These are phyloP conservation scores for Actenoides hombroni DNA, from an alignment of 2,113 vertebrate genomes.

Conservation along the genomic window DNA sequence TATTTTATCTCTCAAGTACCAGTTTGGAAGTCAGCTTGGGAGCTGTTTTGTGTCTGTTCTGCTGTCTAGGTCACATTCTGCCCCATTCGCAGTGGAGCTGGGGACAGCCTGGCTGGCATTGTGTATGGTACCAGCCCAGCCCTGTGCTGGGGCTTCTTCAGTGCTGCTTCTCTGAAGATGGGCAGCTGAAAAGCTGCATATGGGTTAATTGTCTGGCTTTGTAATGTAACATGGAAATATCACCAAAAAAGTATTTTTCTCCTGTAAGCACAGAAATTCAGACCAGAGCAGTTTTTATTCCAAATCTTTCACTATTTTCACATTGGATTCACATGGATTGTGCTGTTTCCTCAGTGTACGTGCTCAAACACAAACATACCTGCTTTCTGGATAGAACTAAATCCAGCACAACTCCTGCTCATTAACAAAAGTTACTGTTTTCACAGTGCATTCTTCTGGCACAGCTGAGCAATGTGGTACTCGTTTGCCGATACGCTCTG, in stretches of 20 bases:
- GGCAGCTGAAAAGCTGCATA: neutral
- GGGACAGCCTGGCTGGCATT: neutral
- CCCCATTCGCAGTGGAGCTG: rapidly evolving
- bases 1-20: neutral
- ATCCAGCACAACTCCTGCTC: neutral
- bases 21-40: neutral
- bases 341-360: neutral
- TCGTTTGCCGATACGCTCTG: neutral
- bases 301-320: neutral
- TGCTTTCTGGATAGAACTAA: neutral
- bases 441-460: neutral
- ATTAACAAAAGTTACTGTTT: neutral
- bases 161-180: neutral
- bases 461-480: neutral
- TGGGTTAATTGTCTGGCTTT: neutral
- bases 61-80: neutral
- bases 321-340: neutral
- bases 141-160: neutral
- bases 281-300: neutral
- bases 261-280: neutral
- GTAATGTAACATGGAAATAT: rapidly evolving
- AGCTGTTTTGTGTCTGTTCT: neutral
- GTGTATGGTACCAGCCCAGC: neutral
- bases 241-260: neutral
- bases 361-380: neutral